Base-by-base conservation (phyloP, 1,140 invertebrate species). In the Nasonia giraulti region DNA sequence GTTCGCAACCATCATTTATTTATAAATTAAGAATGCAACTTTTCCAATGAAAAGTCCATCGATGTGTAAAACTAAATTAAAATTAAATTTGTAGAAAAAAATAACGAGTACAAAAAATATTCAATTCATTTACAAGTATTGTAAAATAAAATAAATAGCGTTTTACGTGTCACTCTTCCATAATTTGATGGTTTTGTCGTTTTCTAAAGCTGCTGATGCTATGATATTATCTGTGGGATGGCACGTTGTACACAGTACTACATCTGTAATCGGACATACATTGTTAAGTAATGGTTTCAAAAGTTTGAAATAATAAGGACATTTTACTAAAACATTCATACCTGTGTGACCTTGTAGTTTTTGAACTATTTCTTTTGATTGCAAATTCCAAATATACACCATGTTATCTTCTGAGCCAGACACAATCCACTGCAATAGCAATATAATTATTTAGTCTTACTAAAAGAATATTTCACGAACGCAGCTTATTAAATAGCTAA, bases 331-430 rank as follows among this genome's bases (percentile, higher is more conserved):
- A 78, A n/a, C n/a, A 14, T 44, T 23, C 74, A 88, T 94, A 97
- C 97, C 97, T 90, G 98, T 98, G 91, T 99, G 99, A 4, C 99
- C 99, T 90, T 97, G 96, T 82, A 99, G 93, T 93, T 98, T 98
- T 93, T 99, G 99, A 75, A 99, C 99, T 87, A 99, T 97, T 94
- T 99, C 99, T 94, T 99, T 99, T 23, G 98, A 99, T 91, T 99
- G 99, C 81, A 99, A 94, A 95, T 99, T 99, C 99, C 99, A 99
- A 89, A 99, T 99, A 90, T 99, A 99, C 4, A 99, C 98, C 94
- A 98, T 95, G 91, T 99, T 98, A 92, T 99, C 99, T 94, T 99
- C 99, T n/a, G 99, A 99, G 20, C 99, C 99, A 78, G 98, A 99
- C 71, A 99, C 99, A 92, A 99, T 99, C 99, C 99, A 99, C 97